Evolutionary conservation across 2,113 vertebrate genomes (phyloP).

Genomic region (Carlito syrichta): DNA sequence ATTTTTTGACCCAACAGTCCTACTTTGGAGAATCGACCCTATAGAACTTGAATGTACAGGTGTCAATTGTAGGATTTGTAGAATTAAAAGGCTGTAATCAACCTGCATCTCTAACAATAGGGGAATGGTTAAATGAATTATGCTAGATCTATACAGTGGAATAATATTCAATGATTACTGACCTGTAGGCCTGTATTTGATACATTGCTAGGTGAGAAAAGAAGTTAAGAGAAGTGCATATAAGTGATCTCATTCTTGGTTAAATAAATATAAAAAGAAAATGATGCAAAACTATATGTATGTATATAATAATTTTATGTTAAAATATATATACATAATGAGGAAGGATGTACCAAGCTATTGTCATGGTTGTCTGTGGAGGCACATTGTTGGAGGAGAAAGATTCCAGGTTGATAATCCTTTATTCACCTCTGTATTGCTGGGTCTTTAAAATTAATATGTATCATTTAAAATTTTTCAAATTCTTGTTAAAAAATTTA

Average conservation of each 20-base stretch:
- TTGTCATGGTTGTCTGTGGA: background rate
- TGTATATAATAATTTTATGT: background rate
- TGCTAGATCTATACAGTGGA: background rate
- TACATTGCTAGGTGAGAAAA: background rate
- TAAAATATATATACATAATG: background rate
- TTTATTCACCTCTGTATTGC: background rate
- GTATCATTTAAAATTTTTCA: background rate
- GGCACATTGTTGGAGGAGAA: background rate
- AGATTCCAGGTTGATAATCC: background rate
- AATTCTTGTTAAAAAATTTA: background rate
- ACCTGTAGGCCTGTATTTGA: background rate
- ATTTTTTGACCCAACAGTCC: background rate
- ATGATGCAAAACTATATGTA: background rate
- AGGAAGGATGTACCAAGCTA: background rate
- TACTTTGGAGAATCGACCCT: background rate
- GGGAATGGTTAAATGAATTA: background rate
- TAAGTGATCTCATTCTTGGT: background rate
- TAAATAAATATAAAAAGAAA: background rate
- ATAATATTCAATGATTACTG: background rate
- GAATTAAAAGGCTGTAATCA: constrained; percentile 8
- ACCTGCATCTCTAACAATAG: background rate
- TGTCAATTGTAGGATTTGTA: background rate
- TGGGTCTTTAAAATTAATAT: background rate
- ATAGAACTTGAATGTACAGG: background rate
- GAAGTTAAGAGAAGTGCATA: background rate